Evolutionary conservation across 2,113 vertebrate genomes (phyloP), one percentile per base, ranked within the genome.

Genomic region (Irena cyanogastra): DNA sequence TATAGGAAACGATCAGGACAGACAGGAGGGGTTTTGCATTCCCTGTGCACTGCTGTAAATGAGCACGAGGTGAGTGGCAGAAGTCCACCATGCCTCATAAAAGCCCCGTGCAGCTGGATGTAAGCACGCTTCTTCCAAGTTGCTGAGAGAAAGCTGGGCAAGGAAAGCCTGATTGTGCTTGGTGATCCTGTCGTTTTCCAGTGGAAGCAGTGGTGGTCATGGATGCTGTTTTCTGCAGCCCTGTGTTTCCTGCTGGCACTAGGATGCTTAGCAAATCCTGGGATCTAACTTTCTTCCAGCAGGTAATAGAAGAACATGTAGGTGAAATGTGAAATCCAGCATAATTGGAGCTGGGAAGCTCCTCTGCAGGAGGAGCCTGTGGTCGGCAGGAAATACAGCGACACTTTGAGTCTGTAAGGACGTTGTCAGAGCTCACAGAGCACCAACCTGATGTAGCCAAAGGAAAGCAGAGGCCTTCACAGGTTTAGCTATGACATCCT

Each of bases 241-340:
- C 21, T 7, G 0, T 42, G 16, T 50, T 52, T 90, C 44, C 30
- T 54, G 21, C 53, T 80, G 31, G 63, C 52, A 39, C 24, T 27
- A 60, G 60, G 52, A 57, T 35, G 31, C 41, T 84, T 27, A 77
- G 59, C 64, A 80, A 57, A 39, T 81, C 52, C 45, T 68, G 64
- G n/a, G 50, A 72, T 56, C 27, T 2, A 2, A 19, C 83, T 70
- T 69, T 80, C 63, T 64, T 81, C 56, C 64, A 37, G 60, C 53
- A 52, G 60, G 41, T 3, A 5, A 95, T 0, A 0, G 1, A 1
- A 12, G 10, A 74, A 24, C 37, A 16, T 37, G 35, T 39, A 39
- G 27, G 50, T 74, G 56, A 87, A 83, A 89, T 41, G 50, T 74
- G 56, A 87, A 83, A 89, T 41, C 26, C 45, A 50, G 23, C 45